Base-by-base conservation (phyloP, 2,797 vertebrate species). In the Pitangus sulphuratus region DNA sequence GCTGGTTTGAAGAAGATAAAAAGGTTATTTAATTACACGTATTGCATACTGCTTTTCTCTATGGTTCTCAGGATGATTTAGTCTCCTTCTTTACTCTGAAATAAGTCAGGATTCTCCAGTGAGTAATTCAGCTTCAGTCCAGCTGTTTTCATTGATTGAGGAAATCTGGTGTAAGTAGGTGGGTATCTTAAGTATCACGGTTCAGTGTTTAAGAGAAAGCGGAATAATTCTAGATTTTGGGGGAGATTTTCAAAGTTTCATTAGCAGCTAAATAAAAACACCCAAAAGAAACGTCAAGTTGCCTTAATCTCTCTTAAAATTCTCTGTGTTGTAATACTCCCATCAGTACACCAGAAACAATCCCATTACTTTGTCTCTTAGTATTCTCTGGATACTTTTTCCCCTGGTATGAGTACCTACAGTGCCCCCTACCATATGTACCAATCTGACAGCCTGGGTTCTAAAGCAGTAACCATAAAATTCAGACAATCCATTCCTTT, bases 341-440 rank as follows among this genome's bases (percentile, higher is more conserved):
- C 9, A 44, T 16, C 14, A 53, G 17, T 48, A 61, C 54, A 70
- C 44, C 11, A 42, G 35, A 91, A 89, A 39, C 40, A 71, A 64
- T 37, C 16, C 25, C 42, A 40, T 14, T 45, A 22, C 21, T 54
- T 74, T 81, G 12, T 21, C 9, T 61, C 17, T 62, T 39, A 18
- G 7, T 39, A 72, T 61, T 72, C 39, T 66, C 33, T 10, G 2
- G 14, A 44, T n/a, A 42, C 4, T 15, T 62, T 42, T 40, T 60
- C 19, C 24, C 16, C 15, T 57, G 5, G 4, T 60, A 15, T 30
- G 17, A 26, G 2, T 35, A 62, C 19, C 9, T 11, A 24, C 15
- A 30, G 10, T 45, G 28, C 3, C 5, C 16, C 4, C 9, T 16
- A 42, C 26, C 12, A 30, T 8, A 31, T 0, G 0, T 13, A 12